Base-by-base conservation (phyloP, 2,797 vertebrate species). In the Cephalopachus bancanus region DNA sequence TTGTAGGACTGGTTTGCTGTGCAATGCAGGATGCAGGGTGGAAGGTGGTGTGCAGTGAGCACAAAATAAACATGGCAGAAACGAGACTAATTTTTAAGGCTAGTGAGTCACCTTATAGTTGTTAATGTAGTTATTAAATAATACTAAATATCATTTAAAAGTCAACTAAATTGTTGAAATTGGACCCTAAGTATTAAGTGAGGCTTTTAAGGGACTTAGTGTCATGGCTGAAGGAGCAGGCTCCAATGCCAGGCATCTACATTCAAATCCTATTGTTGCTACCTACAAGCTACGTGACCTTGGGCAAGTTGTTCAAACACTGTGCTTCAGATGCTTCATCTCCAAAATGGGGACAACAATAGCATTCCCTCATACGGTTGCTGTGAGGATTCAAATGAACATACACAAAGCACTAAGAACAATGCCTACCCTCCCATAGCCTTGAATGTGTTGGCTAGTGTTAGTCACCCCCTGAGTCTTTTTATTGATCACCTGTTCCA, bases 381-480 rank as follows among this genome's bases (percentile, higher is more conserved):
- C 11, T 78, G 16, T 44, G 33, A 64, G 37, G 37, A 69, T 71
- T 30, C 49, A 19, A 60, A 62, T 4, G 28, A 81, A 69, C 10
- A 17, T 5, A 26, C 9, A 20, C 22, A 0, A 33, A n/a, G 22
- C 19, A 16, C 51, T 33, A 19, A 2, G 30, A 78, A 20, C 9
- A 3, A 62, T 19, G 24, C 37, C 26, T 60, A 1, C 37, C 59
- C 11, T 51, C 57, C 51, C n/a, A 1, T 2, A 28, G 20, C 1
- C 22, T 26, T 10, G 12, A 49, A 28, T 1, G 7, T 1, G 0
- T 60, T 15, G 20, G 10, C 44, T 44, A 1, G n/a, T 12, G 10
- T n/a, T 20, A 65, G 16, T 26, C 75, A 81, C 19, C 62, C 30
- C 5, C 5, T 0, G 3, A 33, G 71, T 37, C 65, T 91, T 78